A percentile compares a stretch with the other conserved stretches of the same genome.
Evolutionary conservation across 2,797 vertebrate species (phyloP).

Genomic region (Platyrinchus mystaceus): DNA sequence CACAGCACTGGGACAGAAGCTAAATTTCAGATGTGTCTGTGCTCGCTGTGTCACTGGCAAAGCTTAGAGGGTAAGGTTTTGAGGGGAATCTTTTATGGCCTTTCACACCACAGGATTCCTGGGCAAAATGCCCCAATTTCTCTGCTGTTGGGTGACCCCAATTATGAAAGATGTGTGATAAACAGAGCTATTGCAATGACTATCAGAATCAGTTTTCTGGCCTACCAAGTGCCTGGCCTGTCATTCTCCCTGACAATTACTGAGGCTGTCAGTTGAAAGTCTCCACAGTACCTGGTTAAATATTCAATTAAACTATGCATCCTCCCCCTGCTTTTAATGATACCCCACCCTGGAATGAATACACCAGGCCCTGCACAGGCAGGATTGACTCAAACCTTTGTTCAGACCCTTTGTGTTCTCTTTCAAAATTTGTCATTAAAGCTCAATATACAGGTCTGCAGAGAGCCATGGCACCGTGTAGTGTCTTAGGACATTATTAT

Average conservation of each 20-base stretch:
- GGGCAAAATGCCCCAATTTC: neutral
- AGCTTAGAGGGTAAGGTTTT: neutral
- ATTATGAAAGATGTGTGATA: neutral
- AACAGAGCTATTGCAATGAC: neutral
- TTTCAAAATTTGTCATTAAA: neutral
- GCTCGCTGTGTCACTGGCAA: neutral
- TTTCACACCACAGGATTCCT: neutral
- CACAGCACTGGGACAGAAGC: neutral
- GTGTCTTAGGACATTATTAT: neutral
- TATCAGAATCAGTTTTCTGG: neutral
- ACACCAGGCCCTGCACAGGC: neutral
- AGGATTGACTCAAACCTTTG: neutral
- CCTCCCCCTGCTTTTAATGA: neutral
- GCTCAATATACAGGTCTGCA: neutral
- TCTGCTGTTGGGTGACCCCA: neutral
- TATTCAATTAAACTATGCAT: neutral
- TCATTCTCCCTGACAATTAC: neutral
- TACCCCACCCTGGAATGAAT: neutral
- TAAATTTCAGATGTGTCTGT: neutral
- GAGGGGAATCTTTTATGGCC: neutral
- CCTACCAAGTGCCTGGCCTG: neutral
- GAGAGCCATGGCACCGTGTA: neutral
- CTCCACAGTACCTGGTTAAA: neutral
- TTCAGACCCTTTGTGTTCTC: slow-evolving; percentile 74
- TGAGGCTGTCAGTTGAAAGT: neutral